These are phyloP conservation scores for Caenorhabditis japonica DNA, from an alignment of 2,888 invertebrate genomes.

Conservation along the genomic window DNA sequence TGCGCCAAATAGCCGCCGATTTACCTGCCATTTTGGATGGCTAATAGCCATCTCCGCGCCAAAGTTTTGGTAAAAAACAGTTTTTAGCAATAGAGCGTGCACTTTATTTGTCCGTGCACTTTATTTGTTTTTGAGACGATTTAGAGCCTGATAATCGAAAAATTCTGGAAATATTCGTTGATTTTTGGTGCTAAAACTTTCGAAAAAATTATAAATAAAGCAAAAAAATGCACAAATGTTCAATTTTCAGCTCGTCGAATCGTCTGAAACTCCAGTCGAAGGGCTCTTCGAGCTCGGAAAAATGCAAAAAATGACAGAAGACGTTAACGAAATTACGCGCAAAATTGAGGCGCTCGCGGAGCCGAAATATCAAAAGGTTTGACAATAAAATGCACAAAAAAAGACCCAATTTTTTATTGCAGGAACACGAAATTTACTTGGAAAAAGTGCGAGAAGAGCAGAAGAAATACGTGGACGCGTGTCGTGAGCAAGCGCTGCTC, in stretches of 20 bases:
- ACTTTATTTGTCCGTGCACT: no score
- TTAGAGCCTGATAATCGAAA: no score
- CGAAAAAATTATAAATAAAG: no score
- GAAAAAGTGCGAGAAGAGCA: slow-evolving; percentile 50
- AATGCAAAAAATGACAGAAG: slow-evolving; percentile 51
- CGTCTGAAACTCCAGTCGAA: slow-evolving; percentile 62
- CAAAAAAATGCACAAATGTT: no score
- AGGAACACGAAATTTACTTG: slow-evolving; percentile 59
- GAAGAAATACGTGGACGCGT: slow-evolving; percentile 57
- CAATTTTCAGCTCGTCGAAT: slow-evolving; percentile 59
- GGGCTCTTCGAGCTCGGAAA: slow-evolving; percentile 58
- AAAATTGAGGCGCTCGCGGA: slow-evolving; percentile 41
- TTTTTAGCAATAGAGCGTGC: no score
- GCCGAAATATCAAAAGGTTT: slow-evolving; percentile 43
- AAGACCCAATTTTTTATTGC: slow-evolving; percentile 4
- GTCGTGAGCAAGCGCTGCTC: slow-evolving; percentile 55
- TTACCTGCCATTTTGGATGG: no score
- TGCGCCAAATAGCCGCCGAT: not conserved
- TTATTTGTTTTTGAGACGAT: no score
- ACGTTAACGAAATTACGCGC: slow-evolving; percentile 45
- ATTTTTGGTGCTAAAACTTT: no score
- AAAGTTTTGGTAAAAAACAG: no score
- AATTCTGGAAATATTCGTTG: no score
- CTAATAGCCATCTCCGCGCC: no score
- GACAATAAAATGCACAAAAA: not conserved